Base-by-base conservation (phyloP, 2,797 vertebrate genomes). In the Chelidonichthys spinosus region DNA sequence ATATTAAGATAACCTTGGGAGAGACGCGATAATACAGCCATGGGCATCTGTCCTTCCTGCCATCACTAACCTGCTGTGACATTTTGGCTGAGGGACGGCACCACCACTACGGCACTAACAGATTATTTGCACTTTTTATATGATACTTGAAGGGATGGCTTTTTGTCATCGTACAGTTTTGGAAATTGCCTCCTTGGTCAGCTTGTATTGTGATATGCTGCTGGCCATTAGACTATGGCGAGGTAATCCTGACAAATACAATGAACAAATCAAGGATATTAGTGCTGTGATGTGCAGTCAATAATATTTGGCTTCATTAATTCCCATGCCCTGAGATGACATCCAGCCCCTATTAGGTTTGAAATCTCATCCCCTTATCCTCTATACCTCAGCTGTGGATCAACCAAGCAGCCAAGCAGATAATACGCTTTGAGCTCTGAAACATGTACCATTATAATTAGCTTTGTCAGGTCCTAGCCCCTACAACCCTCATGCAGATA, bases 381-480 rank as follows among this genome's bases (percentile, higher is more conserved):
- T 83, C 85, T 81, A 82, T 95, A 96, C 95, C 95, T 97, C 96
- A 97, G 96, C 97, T 96, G 92, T 88, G 92, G 89, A 91, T 94
- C 93, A 93, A 93, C 92, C 92, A 94, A 96, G 95, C 95, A 97
- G 96, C 95, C 96, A 97, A 96, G 96, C 96, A 95, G 95, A 97
- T 99, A 98, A 99, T 99, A 94, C 92, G 94, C 96, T 96, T 93
- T 97, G 96, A 98, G 96, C 96, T 96, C 96, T 97, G 96, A 96
- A 98, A 99, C 97, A 98, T 98, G 97, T 96, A 97, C 96, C 94
- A 96, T 98, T 98, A 98, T 99, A 99, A 99, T 99, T 98, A 98
- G 97, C 97, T 97, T 96, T 98, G 97, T 99, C 97, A 99, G 96
- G 96, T 96, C 95, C 94, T 95, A 96, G 97, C 96, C 96, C 92